phyloP scores from a whole-genome alignment of 2,888 invertebrate species.

The Tenthredo amoena region DNA sequence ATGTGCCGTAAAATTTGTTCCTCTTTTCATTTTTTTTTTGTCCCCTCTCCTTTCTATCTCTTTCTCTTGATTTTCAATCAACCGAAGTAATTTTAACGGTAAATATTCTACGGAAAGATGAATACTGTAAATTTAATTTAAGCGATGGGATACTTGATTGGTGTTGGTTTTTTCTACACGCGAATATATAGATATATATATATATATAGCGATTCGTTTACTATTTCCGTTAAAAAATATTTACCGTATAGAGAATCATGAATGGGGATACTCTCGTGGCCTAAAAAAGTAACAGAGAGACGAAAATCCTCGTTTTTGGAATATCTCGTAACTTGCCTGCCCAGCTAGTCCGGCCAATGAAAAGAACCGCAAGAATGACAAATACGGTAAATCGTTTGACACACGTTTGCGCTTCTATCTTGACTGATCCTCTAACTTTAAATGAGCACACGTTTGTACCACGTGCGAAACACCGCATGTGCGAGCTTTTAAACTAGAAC shows the following conservation, averaged over 20 bases:
- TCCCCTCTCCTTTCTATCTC: neutral
- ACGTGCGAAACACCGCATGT: slow-evolving; percentile 35
- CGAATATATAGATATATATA: neutral
- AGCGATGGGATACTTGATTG: neutral
- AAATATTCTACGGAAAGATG: neutral
- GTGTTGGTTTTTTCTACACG: neutral
- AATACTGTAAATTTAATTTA: neutral
- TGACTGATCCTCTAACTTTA: neutral
- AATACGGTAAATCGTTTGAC: neutral
- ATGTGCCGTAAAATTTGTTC: neutral
- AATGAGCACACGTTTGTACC: neutral
- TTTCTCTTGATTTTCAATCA: slow-evolving; percentile 15
- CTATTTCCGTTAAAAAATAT: neutral
- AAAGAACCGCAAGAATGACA: neutral
- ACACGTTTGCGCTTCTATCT: neutral
- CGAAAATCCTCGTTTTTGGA: neutral
- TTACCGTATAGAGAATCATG: neutral
- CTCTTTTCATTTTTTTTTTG: neutral
- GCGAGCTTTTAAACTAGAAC: slow-evolving; percentile 21
- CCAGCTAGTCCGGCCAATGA: neutral
- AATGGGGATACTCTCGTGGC: neutral
- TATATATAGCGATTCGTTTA: neutral
- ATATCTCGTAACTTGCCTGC: neutral
- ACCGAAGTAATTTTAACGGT: slow-evolving; percentile 39
- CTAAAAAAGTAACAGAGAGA: neutral